Evolutionary conservation across 2,888 invertebrate species (phyloP).

Genomic region (Trachelus troglodyta): DNA sequence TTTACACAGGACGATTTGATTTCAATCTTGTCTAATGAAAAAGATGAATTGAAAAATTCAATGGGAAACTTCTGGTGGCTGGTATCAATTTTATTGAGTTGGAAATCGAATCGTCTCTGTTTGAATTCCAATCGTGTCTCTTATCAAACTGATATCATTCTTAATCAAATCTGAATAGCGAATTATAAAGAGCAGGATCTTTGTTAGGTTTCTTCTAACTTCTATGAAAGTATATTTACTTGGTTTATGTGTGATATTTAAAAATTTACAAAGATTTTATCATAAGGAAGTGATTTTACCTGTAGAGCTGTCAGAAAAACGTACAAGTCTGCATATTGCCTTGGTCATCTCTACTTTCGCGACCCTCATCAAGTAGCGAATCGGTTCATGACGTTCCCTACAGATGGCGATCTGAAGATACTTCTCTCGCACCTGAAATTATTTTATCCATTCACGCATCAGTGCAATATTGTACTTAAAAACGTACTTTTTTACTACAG

Average conservation of each 20-base stretch:
- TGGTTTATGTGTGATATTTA: neutral
- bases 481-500: neutral
- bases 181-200: neutral
- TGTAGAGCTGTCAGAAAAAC: neutral
- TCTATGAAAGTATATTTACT: neutral
- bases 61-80: neutral
- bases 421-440: neutral
- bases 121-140: neutral
- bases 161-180: neutral
- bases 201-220: neutral
- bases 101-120: neutral
- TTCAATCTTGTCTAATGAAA: neutral
- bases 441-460: neutral
- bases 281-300: neutral
- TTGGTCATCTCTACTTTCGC: neutral
- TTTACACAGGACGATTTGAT: neutral
- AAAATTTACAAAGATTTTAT: neutral
- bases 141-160: neutral
- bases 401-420: neutral
- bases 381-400: neutral
- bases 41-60: neutral
- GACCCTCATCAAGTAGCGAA: neutral
- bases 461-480: neutral
- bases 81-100: neutral
- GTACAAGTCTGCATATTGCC: neutral